These are phyloP conservation scores for Camponotus vicinus DNA, from an alignment of 1,140 invertebrate species.

Conservation along the genomic window DNA sequence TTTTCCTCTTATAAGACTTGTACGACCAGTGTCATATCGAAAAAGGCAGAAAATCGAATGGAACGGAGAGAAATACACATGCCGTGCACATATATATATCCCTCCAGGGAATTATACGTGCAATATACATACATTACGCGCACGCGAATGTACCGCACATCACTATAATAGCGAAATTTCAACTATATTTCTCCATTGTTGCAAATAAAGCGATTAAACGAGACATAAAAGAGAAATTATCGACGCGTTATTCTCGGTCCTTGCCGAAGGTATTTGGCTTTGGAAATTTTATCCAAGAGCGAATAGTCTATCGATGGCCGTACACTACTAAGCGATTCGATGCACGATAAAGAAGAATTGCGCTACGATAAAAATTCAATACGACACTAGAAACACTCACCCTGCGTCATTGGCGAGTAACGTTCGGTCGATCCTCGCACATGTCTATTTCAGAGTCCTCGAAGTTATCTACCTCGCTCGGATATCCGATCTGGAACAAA, in stretches of 20 bases:
- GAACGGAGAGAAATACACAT: background rate
- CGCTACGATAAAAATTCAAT: background rate
- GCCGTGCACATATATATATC: background rate
- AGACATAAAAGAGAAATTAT: background rate
- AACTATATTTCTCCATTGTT: background rate
- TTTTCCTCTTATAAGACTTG: background rate
- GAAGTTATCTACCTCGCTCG: constrained; percentile 15
- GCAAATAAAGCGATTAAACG: background rate
- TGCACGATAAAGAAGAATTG: background rate
- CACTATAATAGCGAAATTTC: constrained; percentile 2
- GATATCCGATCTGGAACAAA: constrained; percentile 57
- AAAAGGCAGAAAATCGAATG: constrained; percentile 21
- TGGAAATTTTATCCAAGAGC: background rate
- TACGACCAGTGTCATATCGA: constrained; percentile 26
- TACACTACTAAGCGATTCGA: background rate
- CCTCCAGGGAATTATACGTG: background rate
- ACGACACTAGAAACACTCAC: constrained; percentile 48
- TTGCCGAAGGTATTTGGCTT: background rate
- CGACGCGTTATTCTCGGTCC: background rate
- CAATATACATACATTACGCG: background rate
- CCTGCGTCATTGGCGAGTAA: constrained; percentile 71
- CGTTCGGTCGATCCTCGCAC: constrained; percentile 50
- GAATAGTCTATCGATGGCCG: background rate
- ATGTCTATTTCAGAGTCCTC: constrained; percentile 71
- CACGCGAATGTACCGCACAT: background rate